Percentiles rank a stretch among this genome's conserved stretches.
Evolutionary conservation across 1,140 invertebrate species (phyloP).

Genomic region (Aphis craccivora): DNA sequence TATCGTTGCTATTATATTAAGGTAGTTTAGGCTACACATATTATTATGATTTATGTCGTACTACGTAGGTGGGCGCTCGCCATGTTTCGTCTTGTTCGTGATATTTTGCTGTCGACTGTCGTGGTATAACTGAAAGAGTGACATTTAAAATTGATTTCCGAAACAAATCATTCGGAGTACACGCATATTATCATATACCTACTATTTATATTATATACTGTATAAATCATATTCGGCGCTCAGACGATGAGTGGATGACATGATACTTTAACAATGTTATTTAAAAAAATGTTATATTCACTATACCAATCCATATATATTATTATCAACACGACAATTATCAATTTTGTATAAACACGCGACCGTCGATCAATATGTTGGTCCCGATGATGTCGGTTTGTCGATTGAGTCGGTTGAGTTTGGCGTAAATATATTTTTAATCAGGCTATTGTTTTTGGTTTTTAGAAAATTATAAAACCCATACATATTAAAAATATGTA

Average conservation of each 20-base stretch:
- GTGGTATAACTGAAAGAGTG: neutral
- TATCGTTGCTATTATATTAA: neutral
- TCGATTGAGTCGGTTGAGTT: neutral
- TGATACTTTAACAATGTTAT: neutral
- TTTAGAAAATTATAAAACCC: neutral
- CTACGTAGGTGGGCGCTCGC: neutral
- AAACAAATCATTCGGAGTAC: neutral
- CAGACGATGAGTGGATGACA: neutral
- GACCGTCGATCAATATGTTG: neutral
- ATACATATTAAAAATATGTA: neutral
- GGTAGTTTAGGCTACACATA: neutral
- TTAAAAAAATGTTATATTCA: neutral
- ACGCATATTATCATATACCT: no score
- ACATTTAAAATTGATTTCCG: neutral
- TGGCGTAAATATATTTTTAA: neutral
- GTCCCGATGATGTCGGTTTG: no score
- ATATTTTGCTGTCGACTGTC: neutral
- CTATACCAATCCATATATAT: neutral
- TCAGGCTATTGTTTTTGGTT: no score
- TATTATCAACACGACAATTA: neutral
- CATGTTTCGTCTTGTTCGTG: neutral
- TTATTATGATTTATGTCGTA: neutral
- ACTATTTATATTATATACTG: neutral
- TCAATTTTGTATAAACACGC: neutral
- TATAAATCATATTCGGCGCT: neutral